Base-by-base conservation (phyloP, 1,140 invertebrate genomes). In the Chionoecetes opilio region DNA sequence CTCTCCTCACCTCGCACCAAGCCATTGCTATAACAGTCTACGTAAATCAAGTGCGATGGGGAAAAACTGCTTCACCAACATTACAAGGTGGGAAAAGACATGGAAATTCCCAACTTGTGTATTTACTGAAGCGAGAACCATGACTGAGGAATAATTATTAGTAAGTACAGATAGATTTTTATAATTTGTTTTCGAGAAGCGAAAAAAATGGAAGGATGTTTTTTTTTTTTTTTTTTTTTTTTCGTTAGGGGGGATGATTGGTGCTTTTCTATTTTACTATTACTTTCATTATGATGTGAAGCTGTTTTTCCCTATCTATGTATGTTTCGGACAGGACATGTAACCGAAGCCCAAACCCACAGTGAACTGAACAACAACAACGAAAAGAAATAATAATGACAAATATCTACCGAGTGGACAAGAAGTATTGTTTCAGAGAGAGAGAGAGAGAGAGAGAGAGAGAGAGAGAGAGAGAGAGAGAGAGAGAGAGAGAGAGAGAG, bases 291-390 rank as follows among this genome's bases (percentile, higher is more conserved):
- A 46, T 82, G 38, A 46, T 53, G 41, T 17, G 90, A 87, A 95
- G 38, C 37, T 86, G 46, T 35, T 88, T 91, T 86, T 82, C 91
- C 94, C 82, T n/a, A n/a, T n/a, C n/a, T n/a, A 82, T 92, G n/a
- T 75, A 29, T 82, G 14, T n/a, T 35, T 38, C 87, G 94, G 90
- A 92, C 94, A 95, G 94, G 94, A 92, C 94, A 95, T 91, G 94
- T 92, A 88, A 92, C 94, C 90, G 87, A 94, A 95, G 82, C 90
- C 93, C 35, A 91, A 91, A 95, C 82, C 90, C 94, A 86, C 75
- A 95, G 37, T 31, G 53, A 95, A 95, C 90, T 91, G 21, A 82
- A 34, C 75, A 35, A 84, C 37, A 88, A 32, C 82, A 88, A 92
- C 26, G 90, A 82, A 82, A n/a, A 82, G 75, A 75, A 75, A 41